Evolutionary conservation across 2,888 invertebrate genomes (phyloP), one percentile per base, ranked within the genome.

Genomic region (Xylota sylvarum): DNA sequence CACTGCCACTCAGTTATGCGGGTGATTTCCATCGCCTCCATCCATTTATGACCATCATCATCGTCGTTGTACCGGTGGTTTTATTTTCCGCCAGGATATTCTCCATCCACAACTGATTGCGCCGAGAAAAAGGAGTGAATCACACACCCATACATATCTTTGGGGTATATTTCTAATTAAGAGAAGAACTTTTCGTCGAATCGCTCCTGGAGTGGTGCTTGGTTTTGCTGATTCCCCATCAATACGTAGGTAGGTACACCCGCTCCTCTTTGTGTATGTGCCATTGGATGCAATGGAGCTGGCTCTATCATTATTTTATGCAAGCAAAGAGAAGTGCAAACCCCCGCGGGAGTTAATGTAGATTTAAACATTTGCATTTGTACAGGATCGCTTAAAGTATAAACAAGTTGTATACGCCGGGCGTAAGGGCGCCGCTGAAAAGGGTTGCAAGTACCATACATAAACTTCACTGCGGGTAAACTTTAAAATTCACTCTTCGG

Each of bases 351-450:
- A 87, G 78, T 87, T 87, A 87, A 87, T 87, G 87, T 87, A 83
- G 87, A 87, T 87, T 87, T 87, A 87, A 87, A 74, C 64, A 78
- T 82, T 86, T 86, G 82, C 87, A 87, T 87, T 82, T 87, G 74
- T 83, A 73, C 77, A 14, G 81, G 58, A 76, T 52, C 46, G 76
- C 82, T 86, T 86, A 65, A 74, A 70, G 86, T 67, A 81, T 86
- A 86, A 86, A 86, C 77, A 81, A 86, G 78, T 73, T 67, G 43
- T 69, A 56, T 55, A n/a, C 10, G n/a, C n/a, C n/a, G 5, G 48
- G 1, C 27, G 23, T 2, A 7, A 10, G 17, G 12, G 12, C 10
- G 1, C 14, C 5, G 5, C 60, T 30, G 14, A 27, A 65, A 81
- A 81, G 83, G 82, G 82, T 73, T 80, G 55, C 55, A 10, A 12